Conservation (phyloP, 2,888 invertebrate species). For the Andrena bucephala region DNA sequence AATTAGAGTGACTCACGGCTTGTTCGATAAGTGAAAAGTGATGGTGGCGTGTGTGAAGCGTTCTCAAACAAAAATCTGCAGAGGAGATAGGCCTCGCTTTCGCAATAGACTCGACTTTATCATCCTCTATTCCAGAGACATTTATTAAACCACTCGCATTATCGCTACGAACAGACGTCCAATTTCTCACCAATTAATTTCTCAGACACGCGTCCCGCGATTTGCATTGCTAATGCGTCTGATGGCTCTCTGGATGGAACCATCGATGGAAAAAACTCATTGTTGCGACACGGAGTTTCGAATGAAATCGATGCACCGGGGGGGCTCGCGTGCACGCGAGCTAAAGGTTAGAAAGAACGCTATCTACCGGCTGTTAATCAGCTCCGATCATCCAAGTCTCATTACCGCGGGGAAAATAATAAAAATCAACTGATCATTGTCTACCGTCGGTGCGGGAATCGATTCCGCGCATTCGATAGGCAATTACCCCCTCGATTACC, state of each 20-base stretch:
- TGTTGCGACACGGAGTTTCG: conserved; percentile 27
- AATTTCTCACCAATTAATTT: conserved; percentile 54
- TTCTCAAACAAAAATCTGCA: conserved; percentile 10
- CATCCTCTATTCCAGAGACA: conserved; percentile 15
- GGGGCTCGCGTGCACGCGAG: neutral
- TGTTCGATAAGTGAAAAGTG: conserved; percentile 24
- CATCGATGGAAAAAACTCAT: conserved; percentile 8
- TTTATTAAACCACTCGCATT: conserved; percentile 27
- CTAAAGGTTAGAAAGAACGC: conserved; percentile 17
- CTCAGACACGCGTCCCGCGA: conserved; percentile 28
- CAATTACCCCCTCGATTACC: neutral
- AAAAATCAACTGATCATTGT: conserved; percentile 1
- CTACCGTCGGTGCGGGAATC: neutral
- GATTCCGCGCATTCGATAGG: neutral
- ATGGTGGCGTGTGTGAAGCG: neutral
- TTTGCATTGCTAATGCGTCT: conserved; percentile 60
- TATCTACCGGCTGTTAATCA: neutral
- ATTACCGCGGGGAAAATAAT: neutral
- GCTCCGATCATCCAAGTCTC: neutral
- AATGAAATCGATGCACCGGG: conserved; percentile 21
- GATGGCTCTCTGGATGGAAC: conserved; percentile 8
- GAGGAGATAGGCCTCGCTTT: conserved; percentile 20
- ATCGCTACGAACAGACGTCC: conserved; percentile 25
- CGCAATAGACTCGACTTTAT: conserved; percentile 19
- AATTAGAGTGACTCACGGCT: conserved; percentile 16